These are phyloP conservation scores for Holotrichia oblita DNA, from an alignment of 1,140 invertebrate species.

Conservation along the genomic window DNA sequence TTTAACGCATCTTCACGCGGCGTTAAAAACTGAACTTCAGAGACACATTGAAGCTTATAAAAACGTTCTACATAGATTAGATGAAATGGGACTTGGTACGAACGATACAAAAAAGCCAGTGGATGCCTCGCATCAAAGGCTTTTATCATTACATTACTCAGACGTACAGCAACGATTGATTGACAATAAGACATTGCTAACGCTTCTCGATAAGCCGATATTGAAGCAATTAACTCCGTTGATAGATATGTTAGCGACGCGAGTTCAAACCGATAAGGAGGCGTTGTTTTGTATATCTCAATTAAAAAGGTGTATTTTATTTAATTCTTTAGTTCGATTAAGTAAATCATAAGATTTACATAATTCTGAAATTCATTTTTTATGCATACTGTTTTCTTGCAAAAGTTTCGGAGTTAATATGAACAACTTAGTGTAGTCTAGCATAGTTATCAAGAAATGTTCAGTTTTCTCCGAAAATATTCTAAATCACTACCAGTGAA, in stretches of 20 bases:
- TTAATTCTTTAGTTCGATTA: too few species aligned
- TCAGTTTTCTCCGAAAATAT: too few species aligned
- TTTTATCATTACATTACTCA: slow-evolving; percentile 81
- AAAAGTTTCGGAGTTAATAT: too few species aligned
- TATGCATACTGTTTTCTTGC: too few species aligned
- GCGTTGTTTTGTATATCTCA: slow-evolving; percentile 72
- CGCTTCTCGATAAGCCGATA: slow-evolving; percentile 80
- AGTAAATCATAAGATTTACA: too few species aligned
- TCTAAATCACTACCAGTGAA: too few species aligned
- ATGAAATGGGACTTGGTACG: slow-evolving; percentile 75
- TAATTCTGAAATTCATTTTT: too few species aligned
- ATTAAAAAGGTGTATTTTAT: slow-evolving; percentile 63
- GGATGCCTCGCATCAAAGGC: slow-evolving; percentile 87
- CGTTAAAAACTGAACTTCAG: slow-evolving; percentile 84
- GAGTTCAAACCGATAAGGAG: slow-evolving; percentile 76
- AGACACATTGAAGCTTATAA: slow-evolving; percentile 87
- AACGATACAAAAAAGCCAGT: slow-evolving; percentile 82
- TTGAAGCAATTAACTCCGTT: slow-evolving; percentile 67
- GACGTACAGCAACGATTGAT: slow-evolving; percentile 89
- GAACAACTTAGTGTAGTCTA: too few species aligned
- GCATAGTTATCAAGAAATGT: too few species aligned
- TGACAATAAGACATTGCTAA: slow-evolving; percentile 90
- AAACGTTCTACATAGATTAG: slow-evolving; percentile 85
- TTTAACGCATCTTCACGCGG: slow-evolving; percentile 73
- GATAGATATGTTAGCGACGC: slow-evolving; percentile 67